Base-by-base conservation (phyloP, 1,140 invertebrate genomes). In the Drosophila parvula region DNA sequence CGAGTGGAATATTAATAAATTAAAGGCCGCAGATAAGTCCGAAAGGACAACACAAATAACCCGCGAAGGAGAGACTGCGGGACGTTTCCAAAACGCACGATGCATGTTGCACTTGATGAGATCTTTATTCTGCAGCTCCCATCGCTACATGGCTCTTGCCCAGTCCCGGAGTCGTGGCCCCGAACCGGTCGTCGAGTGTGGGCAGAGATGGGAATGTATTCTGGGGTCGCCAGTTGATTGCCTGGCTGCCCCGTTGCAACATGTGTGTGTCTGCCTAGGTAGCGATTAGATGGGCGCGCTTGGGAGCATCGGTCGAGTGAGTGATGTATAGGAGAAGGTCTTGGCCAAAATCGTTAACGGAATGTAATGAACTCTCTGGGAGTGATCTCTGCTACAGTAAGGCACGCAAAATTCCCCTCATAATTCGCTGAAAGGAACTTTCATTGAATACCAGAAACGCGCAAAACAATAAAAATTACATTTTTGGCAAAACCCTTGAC, bases 51-150 rank as follows among this genome's bases (percentile, higher is more conserved):
- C 78, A 81, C 81, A 78, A 84, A 74, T 59, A 84, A 78, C 62
- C 80, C 51, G 45, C 22, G 14, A 28, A 38, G 50, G 28, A 28
- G 69, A 27, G 47, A 14, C 47, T 40, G 30, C 50, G 47, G 30
- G 40, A 34, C 36, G 43, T 40, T 18, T 10, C 12, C 43, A 50
- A 50, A 62, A 86, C 78, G 70, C 65, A 77, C 62, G 67, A 63
- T 82, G 76, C 79, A 86, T 86, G 83, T 79, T 79, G 83, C 76
- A 81, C 77, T 84, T 88, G 84, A 89, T 89, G 84, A 89, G 85
- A 89, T 89, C 84, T 84, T 84, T 71, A 86, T 86, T 86, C 71
- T 70, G 58, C 30, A 70, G 59, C 61, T 70, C 62, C 34, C 32
- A 4, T 36, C 14, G 50, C 34, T 9, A 12, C 8, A 9, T 14